phyloP scores from a whole-genome alignment of 2,888 invertebrate species.

The Leptarthrus brevirostris region DNA sequence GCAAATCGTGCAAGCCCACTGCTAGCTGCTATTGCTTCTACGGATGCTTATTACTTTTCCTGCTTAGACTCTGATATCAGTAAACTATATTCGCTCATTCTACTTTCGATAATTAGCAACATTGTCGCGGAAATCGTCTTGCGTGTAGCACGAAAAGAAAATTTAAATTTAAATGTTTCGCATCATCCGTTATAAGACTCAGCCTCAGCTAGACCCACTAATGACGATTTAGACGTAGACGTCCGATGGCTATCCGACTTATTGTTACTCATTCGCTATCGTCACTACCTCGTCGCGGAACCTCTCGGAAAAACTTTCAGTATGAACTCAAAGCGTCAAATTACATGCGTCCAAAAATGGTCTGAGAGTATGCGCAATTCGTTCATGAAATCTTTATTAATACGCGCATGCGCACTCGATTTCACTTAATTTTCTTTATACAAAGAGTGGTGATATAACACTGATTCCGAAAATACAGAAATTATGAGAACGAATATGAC shows the following conservation, averaged over 20 bases:
- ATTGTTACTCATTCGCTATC: not conserved
- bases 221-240: too few species aligned
- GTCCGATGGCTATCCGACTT: not conserved
- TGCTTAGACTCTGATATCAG: too few species aligned
- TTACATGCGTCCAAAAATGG: conserved; percentile 68
- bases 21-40: too few species aligned
- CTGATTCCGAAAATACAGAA: not conserved
- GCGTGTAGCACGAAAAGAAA: too few species aligned
- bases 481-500: not conserved
- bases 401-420: conserved; percentile 43
- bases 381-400: conserved; percentile 18
- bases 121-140: too few species aligned
- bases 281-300: conserved; percentile 9
- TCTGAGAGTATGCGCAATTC: conserved; percentile 51
- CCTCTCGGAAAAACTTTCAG: conserved; percentile 22
- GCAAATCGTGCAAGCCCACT: too few species aligned
- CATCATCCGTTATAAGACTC: too few species aligned
- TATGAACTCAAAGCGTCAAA: conserved; percentile 60
- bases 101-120: too few species aligned
- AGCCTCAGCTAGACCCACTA: too few species aligned
- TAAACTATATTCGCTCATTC: too few species aligned
- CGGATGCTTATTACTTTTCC: too few species aligned
- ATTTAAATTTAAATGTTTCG: too few species aligned
- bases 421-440: conserved; percentile 4
- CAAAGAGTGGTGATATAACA: not conserved